Evolutionary conservation across 1,140 invertebrate species (phyloP), one percentile per base, ranked within the genome.

Genomic region (Microvelia longipes): DNA sequence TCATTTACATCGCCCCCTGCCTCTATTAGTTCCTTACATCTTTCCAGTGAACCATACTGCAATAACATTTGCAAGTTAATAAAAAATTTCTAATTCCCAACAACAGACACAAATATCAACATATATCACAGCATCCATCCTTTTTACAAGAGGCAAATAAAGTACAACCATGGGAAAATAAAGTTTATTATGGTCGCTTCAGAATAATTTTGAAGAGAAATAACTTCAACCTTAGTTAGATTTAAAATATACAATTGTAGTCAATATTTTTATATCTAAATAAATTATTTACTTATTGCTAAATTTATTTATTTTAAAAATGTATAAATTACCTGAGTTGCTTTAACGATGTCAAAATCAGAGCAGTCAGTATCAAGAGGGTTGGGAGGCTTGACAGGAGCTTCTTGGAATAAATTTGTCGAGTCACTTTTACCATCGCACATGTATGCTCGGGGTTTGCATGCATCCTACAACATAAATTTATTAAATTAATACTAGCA

Each of bases 301-400:
- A n/a, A n/a, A n/a, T n/a, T n/a, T n/a, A n/a, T n/a, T n/a, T n/a
- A n/a, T n/a, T n/a, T n/a, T n/a, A n/a, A n/a, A n/a, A n/a, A n/a
- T n/a, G n/a, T n/a, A n/a, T n/a, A n/a, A n/a, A n/a, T n/a, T 81
- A 87, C 86, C 82, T 93, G 92, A 27, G 94, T 96, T 1, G 95
- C 95, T 83, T 93, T 92, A 27, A 98, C 90, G 74, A 96, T 96
- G 77, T 96, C 94, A 80, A 92, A 95, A 68, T 87, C 87, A 75
- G 87, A 90, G 75, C 87, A 90, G 76, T 93, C 91, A 64, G 80
- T 78, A 69, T 87, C 86, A 14, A 75, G 73, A 5, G 79, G 71
- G 29, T 79, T 73, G 68, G 77, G 77, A 26, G 68, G 71, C 5
- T 73, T 73, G 28, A 74, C 69, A 15, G 75, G 71, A 29, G 79